phyloP scores from a whole-genome alignment of 2,113 vertebrate species.

The Microcebus jonahi region DNA sequence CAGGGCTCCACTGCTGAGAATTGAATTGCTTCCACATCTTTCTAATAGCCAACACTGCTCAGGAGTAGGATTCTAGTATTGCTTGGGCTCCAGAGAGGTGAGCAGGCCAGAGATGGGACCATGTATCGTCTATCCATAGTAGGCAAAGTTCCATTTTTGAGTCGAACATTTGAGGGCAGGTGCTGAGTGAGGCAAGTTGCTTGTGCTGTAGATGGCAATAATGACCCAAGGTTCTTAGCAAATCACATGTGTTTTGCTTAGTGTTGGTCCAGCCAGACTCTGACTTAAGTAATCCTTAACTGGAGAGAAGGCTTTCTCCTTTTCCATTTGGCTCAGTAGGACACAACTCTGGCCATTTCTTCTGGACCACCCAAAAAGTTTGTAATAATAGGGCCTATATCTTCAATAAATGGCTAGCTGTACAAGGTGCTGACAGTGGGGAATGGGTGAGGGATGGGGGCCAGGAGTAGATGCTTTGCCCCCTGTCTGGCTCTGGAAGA shows the following conservation, averaged over 20 bases:
- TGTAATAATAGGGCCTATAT: neutral
- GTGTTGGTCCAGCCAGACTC: neutral
- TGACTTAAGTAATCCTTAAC: neutral
- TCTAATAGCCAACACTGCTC: neutral
- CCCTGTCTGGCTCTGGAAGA: conserved; percentile 10
- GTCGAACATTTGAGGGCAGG: neutral
- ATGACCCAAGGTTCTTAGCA: neutral
- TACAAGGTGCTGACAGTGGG: conserved; percentile 42
- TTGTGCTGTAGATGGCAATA: neutral
- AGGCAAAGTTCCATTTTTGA: neutral
- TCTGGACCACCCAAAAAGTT: neutral
- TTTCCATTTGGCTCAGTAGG: neutral
- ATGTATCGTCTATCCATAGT: neutral
- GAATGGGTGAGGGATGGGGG: neutral
- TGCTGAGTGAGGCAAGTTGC: neutral
- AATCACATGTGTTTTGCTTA: neutral
- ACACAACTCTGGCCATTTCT: neutral
- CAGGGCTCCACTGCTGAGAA: neutral
- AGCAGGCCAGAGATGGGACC: neutral
- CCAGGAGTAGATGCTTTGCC: conserved; percentile 66
- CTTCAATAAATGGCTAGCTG: conserved; percentile 47
- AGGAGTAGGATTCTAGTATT: too few species aligned
- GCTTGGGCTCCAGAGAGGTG: neutral
- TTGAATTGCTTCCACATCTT: neutral
- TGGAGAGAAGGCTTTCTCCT: neutral